Evolutionary conservation across 2,888 invertebrate species (phyloP), one percentile per base, ranked within the genome.

Genomic region (Molorchus minor): DNA sequence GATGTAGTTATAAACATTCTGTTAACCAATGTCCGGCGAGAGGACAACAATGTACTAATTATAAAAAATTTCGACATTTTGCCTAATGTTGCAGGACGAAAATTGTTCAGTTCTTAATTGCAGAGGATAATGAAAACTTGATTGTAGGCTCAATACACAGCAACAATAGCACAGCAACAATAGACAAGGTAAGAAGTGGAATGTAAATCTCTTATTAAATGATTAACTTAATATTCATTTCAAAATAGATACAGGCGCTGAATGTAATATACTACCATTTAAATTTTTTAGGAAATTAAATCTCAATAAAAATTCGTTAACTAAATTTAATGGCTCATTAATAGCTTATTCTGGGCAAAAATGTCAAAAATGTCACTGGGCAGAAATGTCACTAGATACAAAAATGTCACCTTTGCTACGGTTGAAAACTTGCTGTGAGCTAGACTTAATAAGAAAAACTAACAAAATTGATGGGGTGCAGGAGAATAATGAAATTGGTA

Each of bases 41-140:
- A 15, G 35, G 35, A 35, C 35, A 35, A 35, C 35, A 35, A 35
- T 35, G 35, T 12, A 35, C 3, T 35, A 35, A 35, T 35, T 35
- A 15, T 35, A 30, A 30, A 30, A 30, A 30, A 5, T 3, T 3
- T 30, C n/a, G 30, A n/a, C 30, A 30, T 30, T 30, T 35, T 35
- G 35, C 35, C 1, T 13, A 12, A 5, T 35, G 35, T 35, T 35
- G 35, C 13, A 35, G 15, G 15, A 35, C 7, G 4, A 35, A 35
- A 35, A 35, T 13, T 35, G 35, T 35, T 3, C 12, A 7, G 1
- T 2, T 5, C 12, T 3, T 35, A 35, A 2, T 12, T 35, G 1
- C 33, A 33, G 1, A 1, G 13, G 33, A 33, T 2, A n/a, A 4
- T 33, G 33, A 33, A 33, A 13, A 35, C 7, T 35, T 35, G 7